phyloP scores from a whole-genome alignment of 2,888 invertebrate genomes.

The Diloba caeruleocephala region DNA sequence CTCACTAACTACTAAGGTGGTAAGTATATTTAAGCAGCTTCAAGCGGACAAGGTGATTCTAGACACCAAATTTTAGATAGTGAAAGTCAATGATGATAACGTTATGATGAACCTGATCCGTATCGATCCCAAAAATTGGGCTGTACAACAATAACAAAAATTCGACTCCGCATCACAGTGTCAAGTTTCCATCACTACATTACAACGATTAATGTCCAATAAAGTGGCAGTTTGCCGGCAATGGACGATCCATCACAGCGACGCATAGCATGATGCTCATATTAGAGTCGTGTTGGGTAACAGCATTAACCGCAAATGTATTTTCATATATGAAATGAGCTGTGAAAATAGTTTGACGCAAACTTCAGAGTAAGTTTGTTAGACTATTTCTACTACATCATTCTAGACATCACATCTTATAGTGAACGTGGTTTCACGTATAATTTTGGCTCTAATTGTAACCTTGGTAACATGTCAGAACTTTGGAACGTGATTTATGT shows the following conservation, averaged over 20 bases:
- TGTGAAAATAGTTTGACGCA: constrained; percentile 25
- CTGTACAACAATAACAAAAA: constrained; percentile 27
- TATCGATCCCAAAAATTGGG: constrained; percentile 30
- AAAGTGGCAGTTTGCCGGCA: constrained; percentile 46
- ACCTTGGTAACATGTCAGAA: not conserved
- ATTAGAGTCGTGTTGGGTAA: constrained; percentile 27
- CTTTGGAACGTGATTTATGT: constrained; percentile 13
- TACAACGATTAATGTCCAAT: constrained; percentile 55
- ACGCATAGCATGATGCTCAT: constrained; percentile 27
- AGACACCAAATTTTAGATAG: not conserved
- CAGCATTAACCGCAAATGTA: constrained; percentile 37
- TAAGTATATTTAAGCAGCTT: not conserved
- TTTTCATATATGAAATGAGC: constrained; percentile 37
- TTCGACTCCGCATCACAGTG: constrained; percentile 30
- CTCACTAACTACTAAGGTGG: not conserved
- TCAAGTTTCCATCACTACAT: constrained; percentile 52
- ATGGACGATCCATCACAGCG: constrained; percentile 52
- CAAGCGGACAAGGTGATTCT: constrained; percentile 3
- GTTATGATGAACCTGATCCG: too few relatives aligned
- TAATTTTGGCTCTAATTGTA: constrained; percentile 5
- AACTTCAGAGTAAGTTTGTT: constrained; percentile 11
- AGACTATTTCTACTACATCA: not conserved
- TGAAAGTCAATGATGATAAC: constrained; percentile 5
- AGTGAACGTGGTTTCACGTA: constrained; percentile 5
- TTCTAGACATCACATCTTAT: not conserved